Evolutionary conservation across 2,113 vertebrate genomes (phyloP), one percentile per base, ranked within the genome.

Genomic region (Fregetta grallaria): DNA sequence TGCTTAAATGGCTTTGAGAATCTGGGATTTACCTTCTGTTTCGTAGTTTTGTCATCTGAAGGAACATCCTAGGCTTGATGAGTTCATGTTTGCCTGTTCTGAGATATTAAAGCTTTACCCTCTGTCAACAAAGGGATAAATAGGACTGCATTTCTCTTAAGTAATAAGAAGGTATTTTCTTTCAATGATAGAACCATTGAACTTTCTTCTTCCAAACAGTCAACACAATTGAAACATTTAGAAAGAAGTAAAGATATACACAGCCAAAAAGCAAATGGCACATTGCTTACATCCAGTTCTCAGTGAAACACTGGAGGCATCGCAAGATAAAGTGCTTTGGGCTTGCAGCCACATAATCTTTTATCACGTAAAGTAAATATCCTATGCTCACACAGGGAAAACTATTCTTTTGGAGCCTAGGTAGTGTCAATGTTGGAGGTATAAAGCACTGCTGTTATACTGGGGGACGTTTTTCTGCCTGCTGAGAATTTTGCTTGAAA

Each of bases 241-340:
- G 92, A 94, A 95, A 92, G 80, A 88, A 81, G 55, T 49, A 58
- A 83, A 53, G 81, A 73, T 80, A 91, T 44, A 78, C 73, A 85
- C 68, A 87, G 90, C 92, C 89, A 92, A 91, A 95, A 95, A 95
- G 68, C 82, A 94, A 96, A 93, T 95, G 96, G 94, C 91, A 95
- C 47, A 1, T 90, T 94, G 93, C 92, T 97, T 78, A 42, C 87
- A 87, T 94, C 91, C 94, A 94, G 92, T 65, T 72, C 93, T 79
- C 94, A 65, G 85, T 23, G 77, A 96, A 96, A 77, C 91, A 94
- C 85, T 88, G 95, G 92, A 94, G 72, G 90, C 88, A 88, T 92
- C 3, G 0, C 92, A 95, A 90, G 95, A 94, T 96, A 96, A 97
- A 97, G 94, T 96, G 96, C 94, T 97, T 97, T 82, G 94, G 96